Conservation (phyloP, 2,888 invertebrate genomes). For the Pammene fasciana region DNA sequence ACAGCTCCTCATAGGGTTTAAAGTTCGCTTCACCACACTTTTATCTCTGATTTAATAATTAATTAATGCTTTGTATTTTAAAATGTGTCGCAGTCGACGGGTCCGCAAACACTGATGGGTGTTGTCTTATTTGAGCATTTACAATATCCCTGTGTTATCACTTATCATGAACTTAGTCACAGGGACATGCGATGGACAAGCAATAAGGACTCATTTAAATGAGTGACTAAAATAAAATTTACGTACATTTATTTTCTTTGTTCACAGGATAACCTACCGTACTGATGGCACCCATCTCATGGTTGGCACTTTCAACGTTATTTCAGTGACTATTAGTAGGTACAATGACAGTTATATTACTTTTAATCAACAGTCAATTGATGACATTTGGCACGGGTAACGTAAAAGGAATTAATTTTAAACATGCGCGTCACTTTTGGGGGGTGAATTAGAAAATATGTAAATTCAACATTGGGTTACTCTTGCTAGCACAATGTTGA, state of each 20-base stretch:
- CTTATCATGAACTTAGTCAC: slow-evolving; percentile 10
- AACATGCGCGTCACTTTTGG: too few species aligned
- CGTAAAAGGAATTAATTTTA: too few species aligned
- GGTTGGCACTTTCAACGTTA: too few species aligned
- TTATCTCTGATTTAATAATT: not conserved
- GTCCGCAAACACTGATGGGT: slow-evolving; percentile 2
- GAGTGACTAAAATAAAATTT: not conserved
- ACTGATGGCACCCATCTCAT: too few species aligned
- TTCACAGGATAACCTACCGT: not conserved
- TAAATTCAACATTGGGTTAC: too few species aligned
- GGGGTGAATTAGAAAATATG: too few species aligned
- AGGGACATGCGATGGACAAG: slow-evolving; percentile 5
- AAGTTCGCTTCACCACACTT: not conserved
- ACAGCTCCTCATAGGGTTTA: not conserved
- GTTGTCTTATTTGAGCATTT: slow-evolving; percentile 1
- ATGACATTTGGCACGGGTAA: too few species aligned
- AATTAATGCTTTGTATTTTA: not conserved
- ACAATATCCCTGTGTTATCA: slow-evolving; percentile 10
- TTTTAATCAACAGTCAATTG: too few species aligned
- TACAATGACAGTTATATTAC: too few species aligned
- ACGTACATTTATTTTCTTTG: not conserved
- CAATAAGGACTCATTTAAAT: not conserved
- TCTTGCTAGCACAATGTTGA: too few species aligned
- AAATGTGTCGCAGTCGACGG: not conserved
- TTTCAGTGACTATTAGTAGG: too few species aligned